A percentile compares a stretch with the other conserved stretches of the same genome.
Evolutionary conservation across 2,797 vertebrate genomes (phyloP).

Genomic region (Hylomyscus alleni): DNA sequence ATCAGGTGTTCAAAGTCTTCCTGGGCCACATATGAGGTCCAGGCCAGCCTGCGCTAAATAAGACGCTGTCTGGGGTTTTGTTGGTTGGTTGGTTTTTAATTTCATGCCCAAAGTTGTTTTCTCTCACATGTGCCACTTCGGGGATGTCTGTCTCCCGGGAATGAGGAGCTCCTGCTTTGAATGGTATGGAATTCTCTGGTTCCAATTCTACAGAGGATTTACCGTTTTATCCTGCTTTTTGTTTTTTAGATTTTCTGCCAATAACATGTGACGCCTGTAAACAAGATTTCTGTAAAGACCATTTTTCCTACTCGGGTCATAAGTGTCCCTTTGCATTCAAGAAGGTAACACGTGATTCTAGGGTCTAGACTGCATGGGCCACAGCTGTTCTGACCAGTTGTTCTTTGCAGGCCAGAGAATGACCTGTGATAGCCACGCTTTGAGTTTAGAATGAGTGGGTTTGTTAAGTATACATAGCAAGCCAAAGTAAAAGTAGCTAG

Average conservation of each 20-base stretch:
- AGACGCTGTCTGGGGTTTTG: background rate
- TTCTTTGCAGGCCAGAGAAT: background rate
- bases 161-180: background rate
- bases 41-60: background rate
- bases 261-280: constrained; percentile 95
- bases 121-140: rapidly evolving
- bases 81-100: background rate
- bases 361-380: background rate
- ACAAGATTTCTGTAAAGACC: constrained; percentile 96
- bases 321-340: constrained; percentile 94
- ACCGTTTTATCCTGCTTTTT: constrained; percentile 24
- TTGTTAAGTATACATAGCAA: background rate
- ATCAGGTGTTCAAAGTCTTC: background rate
- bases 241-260: constrained; percentile 92
- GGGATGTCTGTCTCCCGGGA: background rate
- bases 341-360: constrained; percentile 90
- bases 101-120: background rate
- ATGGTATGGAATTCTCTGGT: background rate
- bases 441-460: background rate
- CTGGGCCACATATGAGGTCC: background rate
- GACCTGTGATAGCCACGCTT: background rate
- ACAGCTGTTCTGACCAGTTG: background rate
- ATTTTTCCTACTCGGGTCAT: constrained; percentile 93
- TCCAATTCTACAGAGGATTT: background rate
- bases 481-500: background rate